Evolutionary conservation across 2,113 vertebrate genomes (phyloP).

Genomic region (Carassius auratus): DNA sequence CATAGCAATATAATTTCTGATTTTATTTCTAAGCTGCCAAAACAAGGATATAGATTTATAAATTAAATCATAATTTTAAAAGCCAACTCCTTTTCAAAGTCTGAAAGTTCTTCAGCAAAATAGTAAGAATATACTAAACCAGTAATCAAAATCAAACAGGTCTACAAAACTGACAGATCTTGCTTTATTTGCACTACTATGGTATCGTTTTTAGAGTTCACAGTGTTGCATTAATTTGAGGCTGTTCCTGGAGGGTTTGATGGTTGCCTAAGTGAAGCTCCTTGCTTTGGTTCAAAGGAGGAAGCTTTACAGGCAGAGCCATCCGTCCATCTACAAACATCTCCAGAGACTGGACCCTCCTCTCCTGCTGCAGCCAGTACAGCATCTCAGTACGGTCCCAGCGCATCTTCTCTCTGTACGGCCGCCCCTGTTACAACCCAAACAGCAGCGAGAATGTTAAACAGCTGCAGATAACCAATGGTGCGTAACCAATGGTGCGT

Average conservation of each 20-base stretch:
- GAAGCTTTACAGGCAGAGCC: slow-evolving; percentile 37
- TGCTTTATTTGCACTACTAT: not conserved
- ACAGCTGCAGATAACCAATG: not conserved
- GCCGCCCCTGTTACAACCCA: slow-evolving; percentile 64
- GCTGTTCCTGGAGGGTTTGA: not conserved
- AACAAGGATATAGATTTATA: not conserved
- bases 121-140: not conserved
- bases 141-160: not conserved
- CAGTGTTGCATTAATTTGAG: not conserved
- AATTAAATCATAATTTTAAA: not conserved
- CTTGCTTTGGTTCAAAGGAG: slow-evolving; percentile 38
- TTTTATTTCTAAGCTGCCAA: not conserved
- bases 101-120: not conserved
- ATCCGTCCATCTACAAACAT: slow-evolving; percentile 24
- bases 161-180: not conserved
- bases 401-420: slow-evolving; percentile 77
- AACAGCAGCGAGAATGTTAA: not conserved
- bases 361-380: slow-evolving; percentile 78
- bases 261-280: not conserved
- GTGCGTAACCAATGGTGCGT: not conserved
- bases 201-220: not conserved
- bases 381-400: slow-evolving; percentile 79
- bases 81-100: not conserved
- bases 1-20: not conserved
- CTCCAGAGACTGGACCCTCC: slow-evolving; percentile 57